These are phyloP conservation scores for Hymenopus coronatus DNA, from an alignment of 2,888 invertebrate genomes.

Conservation along the genomic window DNA sequence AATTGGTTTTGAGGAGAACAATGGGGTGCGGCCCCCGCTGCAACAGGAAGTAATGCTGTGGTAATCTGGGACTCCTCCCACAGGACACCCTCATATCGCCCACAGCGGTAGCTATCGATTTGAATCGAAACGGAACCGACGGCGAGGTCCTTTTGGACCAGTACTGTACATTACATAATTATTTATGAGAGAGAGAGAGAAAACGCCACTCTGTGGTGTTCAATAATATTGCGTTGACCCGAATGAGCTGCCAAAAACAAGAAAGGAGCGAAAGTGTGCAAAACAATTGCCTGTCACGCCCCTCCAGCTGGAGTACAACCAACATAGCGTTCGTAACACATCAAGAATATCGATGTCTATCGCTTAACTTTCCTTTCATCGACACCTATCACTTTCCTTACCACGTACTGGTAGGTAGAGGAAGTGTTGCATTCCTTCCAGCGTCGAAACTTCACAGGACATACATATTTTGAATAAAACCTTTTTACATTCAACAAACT, in stretches of 20 bases:
- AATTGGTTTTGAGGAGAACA: not conserved
- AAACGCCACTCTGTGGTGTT: not conserved
- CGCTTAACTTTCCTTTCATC: not conserved
- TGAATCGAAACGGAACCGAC: not conserved
- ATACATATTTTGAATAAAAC: no score
- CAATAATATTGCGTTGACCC: not conserved
- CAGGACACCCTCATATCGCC: not conserved
- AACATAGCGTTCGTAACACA: not conserved
- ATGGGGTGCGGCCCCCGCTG: not conserved
- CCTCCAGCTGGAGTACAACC: not conserved
- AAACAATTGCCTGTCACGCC: not conserved
- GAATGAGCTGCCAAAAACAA: not conserved
- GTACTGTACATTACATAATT: not conserved
- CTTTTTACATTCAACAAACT: no score
- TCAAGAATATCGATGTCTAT: not conserved
- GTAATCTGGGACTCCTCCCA: not conserved
- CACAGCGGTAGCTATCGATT: not conserved
- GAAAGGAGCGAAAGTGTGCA: not conserved
- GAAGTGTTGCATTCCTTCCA: no score
- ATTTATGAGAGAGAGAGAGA: not conserved
- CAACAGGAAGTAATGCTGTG: not conserved
- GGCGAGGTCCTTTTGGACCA: not conserved
- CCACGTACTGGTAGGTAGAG: no score
- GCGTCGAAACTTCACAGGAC: no score
- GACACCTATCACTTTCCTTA: no score